phyloP scores from a whole-genome alignment of 2,888 invertebrate genomes.

The Teleiodes luculella region DNA sequence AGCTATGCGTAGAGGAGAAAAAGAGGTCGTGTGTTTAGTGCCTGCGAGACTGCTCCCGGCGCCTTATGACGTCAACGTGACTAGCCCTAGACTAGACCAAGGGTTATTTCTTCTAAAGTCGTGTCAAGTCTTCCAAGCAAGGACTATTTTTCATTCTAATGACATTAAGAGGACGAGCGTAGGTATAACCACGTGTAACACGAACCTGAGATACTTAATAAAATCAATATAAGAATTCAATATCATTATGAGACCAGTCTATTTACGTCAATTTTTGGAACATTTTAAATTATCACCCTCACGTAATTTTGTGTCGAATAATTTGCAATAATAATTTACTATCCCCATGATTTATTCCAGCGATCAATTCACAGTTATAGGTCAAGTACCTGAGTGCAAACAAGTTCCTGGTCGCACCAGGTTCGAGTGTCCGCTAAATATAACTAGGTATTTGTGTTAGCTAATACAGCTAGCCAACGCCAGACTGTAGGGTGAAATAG shows the following conservation, averaged over 20 bases:
- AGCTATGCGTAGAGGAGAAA: slow-evolving; percentile 35
- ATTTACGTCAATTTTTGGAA: no score
- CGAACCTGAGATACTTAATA: no score
- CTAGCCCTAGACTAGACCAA: background rate
- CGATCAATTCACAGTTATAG: slow-evolving; percentile 52
- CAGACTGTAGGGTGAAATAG: slow-evolving; percentile 25
- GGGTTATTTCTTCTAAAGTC: no score
- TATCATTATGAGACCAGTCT: no score
- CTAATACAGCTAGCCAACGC: slow-evolving; percentile 30
- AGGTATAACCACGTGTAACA: no score
- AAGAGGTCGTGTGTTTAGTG: slow-evolving; percentile 46
- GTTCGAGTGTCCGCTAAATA: slow-evolving; percentile 48
- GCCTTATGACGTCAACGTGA: background rate
- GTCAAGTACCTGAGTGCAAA: slow-evolving; percentile 50
- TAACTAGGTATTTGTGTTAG: slow-evolving; percentile 42
- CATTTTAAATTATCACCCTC: no score
- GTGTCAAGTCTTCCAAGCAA: no score
- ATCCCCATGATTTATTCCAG: slow-evolving; percentile 38
- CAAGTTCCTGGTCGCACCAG: slow-evolving; percentile 52
- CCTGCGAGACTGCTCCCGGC: slow-evolving; percentile 12
- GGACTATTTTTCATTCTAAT: no score
- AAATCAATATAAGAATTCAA: no score
- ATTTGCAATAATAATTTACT: slow-evolving; percentile 28
- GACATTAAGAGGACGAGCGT: no score
- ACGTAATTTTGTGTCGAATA: no score